Percentiles rank a stretch among this genome's conserved stretches.
Evolutionary conservation across 2,797 vertebrate genomes (phyloP).

Genomic region (Neopelma chrysocephalum): DNA sequence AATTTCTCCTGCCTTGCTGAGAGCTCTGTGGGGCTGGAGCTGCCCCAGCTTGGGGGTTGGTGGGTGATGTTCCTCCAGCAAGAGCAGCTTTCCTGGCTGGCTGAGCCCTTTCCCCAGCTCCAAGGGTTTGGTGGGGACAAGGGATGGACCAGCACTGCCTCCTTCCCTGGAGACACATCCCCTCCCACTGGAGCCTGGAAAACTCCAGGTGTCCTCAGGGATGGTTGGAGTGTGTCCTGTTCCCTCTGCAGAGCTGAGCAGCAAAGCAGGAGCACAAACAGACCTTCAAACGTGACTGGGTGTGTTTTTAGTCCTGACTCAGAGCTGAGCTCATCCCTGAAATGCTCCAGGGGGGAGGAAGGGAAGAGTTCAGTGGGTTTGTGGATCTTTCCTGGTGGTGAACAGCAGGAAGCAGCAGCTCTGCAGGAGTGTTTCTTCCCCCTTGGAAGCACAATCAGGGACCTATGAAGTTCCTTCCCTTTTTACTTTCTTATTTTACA

Average conservation of each 20-base stretch:
- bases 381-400: background rate
- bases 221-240: background rate
- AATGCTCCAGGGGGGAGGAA: background rate
- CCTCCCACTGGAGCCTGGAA: background rate
- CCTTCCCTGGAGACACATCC: background rate
- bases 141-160: background rate
- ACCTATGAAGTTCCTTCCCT: background rate
- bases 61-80: background rate
- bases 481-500: background rate
- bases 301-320: background rate
- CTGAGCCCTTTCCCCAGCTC: background rate
- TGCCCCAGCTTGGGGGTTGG: background rate
- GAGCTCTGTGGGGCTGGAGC: background rate
- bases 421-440: background rate
- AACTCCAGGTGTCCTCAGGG: background rate
- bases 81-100: background rate
- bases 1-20: background rate
- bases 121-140: background rate
- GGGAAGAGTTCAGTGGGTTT: background rate
- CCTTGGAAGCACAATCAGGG: background rate
- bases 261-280: background rate
- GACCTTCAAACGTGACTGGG: background rate
- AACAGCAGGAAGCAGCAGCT: background rate
- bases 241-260: background rate
- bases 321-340: background rate